Conservation (phyloP, 1,140 invertebrate species). For the Palaemon carinicauda region DNA sequence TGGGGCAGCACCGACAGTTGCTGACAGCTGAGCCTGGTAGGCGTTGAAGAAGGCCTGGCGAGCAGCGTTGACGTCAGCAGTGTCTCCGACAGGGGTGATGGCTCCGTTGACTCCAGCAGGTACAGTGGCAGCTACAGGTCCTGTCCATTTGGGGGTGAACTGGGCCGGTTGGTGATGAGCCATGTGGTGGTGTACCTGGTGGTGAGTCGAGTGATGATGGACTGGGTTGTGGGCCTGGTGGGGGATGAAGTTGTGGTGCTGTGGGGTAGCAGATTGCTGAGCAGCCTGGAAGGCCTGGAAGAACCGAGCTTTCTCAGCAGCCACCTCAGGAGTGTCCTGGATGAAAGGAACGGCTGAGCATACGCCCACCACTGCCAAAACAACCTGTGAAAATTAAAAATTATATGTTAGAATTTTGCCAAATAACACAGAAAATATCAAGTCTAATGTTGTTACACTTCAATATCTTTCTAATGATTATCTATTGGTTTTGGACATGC, state of each 20-base stretch:
- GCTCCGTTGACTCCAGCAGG: conserved; percentile 53
- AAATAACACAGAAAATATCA: neutral
- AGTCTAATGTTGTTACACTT: no score
- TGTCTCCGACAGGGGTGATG: conserved; percentile 41
- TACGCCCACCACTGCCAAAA: conserved; percentile 44
- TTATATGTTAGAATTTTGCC: no score
- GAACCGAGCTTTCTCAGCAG: conserved; percentile 29
- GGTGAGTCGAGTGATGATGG: neutral
- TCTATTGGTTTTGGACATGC: neutral
- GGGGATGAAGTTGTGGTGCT: no score
- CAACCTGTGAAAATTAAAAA: neutral
- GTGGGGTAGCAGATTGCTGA: neutral
- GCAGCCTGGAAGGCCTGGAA: neutral
- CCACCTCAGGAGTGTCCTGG: neutral
- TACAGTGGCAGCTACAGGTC: conserved; percentile 53
- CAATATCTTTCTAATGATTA: neutral
- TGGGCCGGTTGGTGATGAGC: neutral
- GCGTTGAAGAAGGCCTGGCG: conserved; percentile 39
- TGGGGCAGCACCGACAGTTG: neutral
- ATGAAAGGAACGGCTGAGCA: conserved; percentile 25
- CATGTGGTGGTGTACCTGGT: neutral
- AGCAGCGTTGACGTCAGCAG: conserved; percentile 47
- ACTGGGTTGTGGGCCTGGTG: neutral
- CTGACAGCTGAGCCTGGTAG: conserved; percentile 19
- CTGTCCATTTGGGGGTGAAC: conserved; percentile 47